Evolutionary conservation across 2,113 vertebrate genomes (phyloP).

Genomic region (Pseudopodoces humilis): DNA sequence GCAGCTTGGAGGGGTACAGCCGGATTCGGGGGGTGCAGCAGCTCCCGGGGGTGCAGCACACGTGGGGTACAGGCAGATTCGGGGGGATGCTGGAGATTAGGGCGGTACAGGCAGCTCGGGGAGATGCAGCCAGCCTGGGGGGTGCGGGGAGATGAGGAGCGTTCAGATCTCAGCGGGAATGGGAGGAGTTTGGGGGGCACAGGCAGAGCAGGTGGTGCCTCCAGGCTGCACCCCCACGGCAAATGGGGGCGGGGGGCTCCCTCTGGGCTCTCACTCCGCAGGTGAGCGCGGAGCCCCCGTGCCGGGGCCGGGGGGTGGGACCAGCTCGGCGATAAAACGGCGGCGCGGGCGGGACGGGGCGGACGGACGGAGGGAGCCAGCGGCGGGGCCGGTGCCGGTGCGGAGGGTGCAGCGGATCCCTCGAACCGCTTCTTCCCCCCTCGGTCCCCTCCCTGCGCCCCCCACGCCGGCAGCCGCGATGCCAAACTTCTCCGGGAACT

Average conservation of each 20-base stretch:
- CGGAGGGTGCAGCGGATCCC: background rate
- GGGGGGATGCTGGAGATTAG: background rate
- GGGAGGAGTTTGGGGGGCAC: background rate
- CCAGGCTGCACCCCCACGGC: background rate
- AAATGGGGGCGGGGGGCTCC: background rate
- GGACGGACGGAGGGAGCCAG: background rate
- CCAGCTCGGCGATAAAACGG: background rate
- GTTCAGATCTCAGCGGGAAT: background rate
- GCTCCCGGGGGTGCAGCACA: background rate
- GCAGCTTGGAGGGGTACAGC: background rate
- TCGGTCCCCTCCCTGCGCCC: background rate
- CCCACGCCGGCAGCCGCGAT: constrained; percentile 37
- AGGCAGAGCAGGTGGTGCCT: background rate
- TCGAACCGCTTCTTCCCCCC: background rate
- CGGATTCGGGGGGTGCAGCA: background rate
- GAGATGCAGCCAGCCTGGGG: background rate
- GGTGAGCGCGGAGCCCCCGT: background rate
- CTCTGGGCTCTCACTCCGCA: background rate
- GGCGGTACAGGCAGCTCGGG: background rate
- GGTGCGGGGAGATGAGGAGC: background rate
- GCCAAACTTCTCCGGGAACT: constrained; percentile 87
- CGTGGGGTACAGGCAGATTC: background rate
- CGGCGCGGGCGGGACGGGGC: background rate
- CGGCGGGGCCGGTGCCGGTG: background rate
- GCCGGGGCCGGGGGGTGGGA: background rate